phyloP scores from a whole-genome alignment of 1,140 invertebrate genomes.

The Oscheius sp. region DNA sequence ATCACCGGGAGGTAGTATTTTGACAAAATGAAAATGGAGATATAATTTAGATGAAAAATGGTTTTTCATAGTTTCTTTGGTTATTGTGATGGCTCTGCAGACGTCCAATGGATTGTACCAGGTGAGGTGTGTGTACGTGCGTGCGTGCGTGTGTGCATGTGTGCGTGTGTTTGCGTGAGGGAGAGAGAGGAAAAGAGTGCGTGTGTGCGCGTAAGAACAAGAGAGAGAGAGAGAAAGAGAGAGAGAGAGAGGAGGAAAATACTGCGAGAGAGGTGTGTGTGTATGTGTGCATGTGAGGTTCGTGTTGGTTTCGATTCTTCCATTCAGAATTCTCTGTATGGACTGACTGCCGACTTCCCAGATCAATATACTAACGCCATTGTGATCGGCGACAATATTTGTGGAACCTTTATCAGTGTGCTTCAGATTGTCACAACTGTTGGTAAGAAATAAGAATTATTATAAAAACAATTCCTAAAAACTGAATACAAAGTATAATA shows the following conservation, averaged over 20 bases:
- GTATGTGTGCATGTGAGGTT: neutral
- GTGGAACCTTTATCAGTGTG: slow-evolving; percentile 34
- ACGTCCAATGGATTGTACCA: neutral
- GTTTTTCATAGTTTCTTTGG: neutral
- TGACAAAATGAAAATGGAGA: neutral
- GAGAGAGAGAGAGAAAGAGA: no score
- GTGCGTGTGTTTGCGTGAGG: no score
- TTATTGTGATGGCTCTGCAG: neutral
- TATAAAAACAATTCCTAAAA: neutral
- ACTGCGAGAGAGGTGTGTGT: neutral
- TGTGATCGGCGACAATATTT: slow-evolving; percentile 30
- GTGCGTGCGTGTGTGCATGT: neutral
- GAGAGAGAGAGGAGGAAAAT: no score
- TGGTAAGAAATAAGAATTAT: neutral
- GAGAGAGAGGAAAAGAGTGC: no score
- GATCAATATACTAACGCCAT: slow-evolving; percentile 35
- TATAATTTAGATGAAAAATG: neutral
- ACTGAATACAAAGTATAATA: no score
- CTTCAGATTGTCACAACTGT: slow-evolving; percentile 16
- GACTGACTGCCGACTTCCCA: slow-evolving; percentile 32
- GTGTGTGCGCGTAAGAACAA: no score
- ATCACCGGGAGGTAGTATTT: neutral
- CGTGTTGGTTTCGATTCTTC: slow-evolving; percentile 16
- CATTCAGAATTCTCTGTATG: slow-evolving; percentile 25
- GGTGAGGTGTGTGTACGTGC: neutral